Evolutionary conservation across 2,797 vertebrate species (phyloP).

Genomic region (Florisuga fusca): DNA sequence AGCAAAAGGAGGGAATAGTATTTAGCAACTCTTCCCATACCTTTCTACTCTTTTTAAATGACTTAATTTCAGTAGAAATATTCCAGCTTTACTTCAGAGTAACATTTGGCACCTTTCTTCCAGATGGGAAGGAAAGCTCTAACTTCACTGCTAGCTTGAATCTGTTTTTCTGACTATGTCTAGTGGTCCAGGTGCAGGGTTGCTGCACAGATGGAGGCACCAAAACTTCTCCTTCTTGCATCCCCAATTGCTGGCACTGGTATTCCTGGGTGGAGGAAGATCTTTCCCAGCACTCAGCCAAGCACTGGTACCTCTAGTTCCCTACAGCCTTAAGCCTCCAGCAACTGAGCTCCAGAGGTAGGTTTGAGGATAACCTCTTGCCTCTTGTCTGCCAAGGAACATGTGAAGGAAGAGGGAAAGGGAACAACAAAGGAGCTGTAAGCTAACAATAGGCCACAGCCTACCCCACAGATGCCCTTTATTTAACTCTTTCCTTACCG

Average conservation of each 20-base stretch:
- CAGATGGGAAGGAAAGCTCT: constrained; percentile 11
- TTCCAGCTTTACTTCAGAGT: background rate
- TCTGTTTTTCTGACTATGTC: background rate
- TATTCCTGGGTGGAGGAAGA: background rate
- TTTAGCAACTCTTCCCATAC: background rate
- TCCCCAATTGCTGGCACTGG: background rate
- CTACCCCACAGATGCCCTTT: background rate
- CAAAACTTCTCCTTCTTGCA: background rate
- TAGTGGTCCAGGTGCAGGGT: background rate
- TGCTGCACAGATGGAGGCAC: background rate
- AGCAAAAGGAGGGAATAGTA: background rate
- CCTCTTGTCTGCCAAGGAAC: background rate
- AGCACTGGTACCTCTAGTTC: background rate
- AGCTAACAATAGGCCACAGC: background rate
- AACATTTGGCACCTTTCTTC: constrained; percentile 28
- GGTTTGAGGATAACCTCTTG: background rate
- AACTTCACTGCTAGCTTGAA: background rate
- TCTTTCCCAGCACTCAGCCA: background rate
- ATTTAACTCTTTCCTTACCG: background rate
- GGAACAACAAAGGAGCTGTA: background rate
- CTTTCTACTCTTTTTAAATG: background rate
- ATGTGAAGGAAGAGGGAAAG: background rate
- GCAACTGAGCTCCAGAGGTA: background rate
- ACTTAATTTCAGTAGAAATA: background rate
- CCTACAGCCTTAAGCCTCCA: background rate